These are phyloP conservation scores for Trochalopteron elliotii DNA, from an alignment of 2,113 vertebrate species.

Conservation along the genomic window DNA sequence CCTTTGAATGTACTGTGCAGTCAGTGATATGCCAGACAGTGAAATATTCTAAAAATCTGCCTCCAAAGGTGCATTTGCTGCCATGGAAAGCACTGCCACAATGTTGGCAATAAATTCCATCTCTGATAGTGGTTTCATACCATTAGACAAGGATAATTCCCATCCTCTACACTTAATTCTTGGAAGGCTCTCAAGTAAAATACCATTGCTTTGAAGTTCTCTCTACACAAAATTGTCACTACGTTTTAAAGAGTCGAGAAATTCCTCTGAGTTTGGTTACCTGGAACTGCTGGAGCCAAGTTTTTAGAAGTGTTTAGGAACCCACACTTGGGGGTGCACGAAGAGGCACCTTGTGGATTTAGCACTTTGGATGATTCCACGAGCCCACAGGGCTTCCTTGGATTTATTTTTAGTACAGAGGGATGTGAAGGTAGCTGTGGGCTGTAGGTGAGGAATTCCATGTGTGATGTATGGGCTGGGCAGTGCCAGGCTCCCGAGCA, in stretches of 20 bases:
- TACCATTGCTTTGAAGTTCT: not conserved
- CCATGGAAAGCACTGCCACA: not conserved
- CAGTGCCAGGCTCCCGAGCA: not conserved
- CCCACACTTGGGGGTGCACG: not conserved
- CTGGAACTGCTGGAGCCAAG: not conserved
- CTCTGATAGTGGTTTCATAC: not conserved
- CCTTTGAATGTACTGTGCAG: not conserved
- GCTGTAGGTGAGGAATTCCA: not conserved
- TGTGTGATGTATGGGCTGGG: accelerated
- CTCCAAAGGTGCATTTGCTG: not conserved
- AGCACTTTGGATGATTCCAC: not conserved
- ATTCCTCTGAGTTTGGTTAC: not conserved
- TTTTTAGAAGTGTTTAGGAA: not conserved
- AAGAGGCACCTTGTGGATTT: not conserved
- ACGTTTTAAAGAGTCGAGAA: not conserved
- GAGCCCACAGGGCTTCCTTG: not conserved
- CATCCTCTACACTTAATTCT: slow-evolving; percentile 14
- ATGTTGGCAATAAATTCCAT: not conserved
- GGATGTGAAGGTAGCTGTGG: not conserved
- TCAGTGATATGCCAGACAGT: not conserved
- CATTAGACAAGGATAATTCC: slow-evolving; percentile 31
- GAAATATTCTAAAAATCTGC: not conserved
- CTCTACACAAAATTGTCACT: not conserved
- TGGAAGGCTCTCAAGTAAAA: slow-evolving; percentile 40
- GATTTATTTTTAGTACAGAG: not conserved